Conservation (phyloP, 2,888 invertebrate species). For the Brachyopa scutellaris region DNA sequence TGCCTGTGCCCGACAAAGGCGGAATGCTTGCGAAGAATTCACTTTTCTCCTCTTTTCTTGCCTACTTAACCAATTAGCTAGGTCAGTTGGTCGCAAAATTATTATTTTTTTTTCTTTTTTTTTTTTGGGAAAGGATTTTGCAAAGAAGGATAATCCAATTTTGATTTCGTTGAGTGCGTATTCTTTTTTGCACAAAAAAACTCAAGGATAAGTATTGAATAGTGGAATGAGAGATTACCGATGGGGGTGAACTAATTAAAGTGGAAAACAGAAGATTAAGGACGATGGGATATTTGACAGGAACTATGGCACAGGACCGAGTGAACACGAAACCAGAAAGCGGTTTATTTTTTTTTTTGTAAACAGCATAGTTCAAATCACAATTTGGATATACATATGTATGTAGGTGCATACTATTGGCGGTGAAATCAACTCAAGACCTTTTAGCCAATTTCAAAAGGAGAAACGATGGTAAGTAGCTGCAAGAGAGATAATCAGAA, state of each 20-base stretch:
- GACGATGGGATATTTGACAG: not conserved
- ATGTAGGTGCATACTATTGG: too few species aligned
- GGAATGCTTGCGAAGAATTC: constrained; percentile 55
- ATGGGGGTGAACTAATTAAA: constrained; percentile 38
- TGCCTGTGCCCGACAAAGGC: constrained; percentile 58
- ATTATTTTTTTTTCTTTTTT: too few species aligned
- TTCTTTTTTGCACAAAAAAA: not conserved
- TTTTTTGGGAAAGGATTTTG: constrained; percentile 51
- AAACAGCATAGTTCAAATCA: too few species aligned
- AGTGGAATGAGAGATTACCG: constrained; percentile 16
- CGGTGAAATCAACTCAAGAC: too few species aligned
- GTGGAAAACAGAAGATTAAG: not conserved
- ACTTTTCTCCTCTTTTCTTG: constrained; percentile 41
- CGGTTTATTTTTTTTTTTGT: too few species aligned
- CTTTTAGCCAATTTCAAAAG: too few species aligned
- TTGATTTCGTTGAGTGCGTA: constrained; percentile 69
- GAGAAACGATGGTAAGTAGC: too few species aligned
- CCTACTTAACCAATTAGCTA: constrained; percentile 72
- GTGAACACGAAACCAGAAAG: too few species aligned
- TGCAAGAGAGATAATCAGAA: too few species aligned
- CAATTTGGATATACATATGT: too few species aligned
- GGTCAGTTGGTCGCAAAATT: constrained; percentile 66
- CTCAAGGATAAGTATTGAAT: not conserved
- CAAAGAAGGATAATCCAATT: constrained; percentile 69
- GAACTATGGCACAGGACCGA: too few species aligned